Conservation (phyloP, 2,888 invertebrate species). For the Eupithecia subfuscata region DNA sequence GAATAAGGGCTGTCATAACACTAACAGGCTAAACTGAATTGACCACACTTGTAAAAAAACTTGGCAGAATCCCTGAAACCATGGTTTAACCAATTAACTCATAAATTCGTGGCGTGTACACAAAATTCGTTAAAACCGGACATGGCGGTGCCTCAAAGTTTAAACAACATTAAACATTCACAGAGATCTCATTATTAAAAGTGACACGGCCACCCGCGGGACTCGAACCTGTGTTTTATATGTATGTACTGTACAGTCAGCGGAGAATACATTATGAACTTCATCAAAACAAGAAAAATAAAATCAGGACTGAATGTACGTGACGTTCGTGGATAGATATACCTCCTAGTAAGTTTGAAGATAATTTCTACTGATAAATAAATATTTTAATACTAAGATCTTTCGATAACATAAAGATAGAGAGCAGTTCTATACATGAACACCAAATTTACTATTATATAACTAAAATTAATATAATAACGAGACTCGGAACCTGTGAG, state of each 20-base stretch:
- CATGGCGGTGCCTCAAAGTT: slow-evolving; percentile 3
- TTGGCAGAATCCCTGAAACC: neutral
- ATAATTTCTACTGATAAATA: too few relatives aligned
- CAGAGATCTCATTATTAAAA: slow-evolving; percentile 25
- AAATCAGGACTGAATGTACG: too few relatives aligned
- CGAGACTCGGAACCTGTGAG: too few relatives aligned
- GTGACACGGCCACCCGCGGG: slow-evolving; percentile 16
- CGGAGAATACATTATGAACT: neutral
- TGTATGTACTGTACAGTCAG: neutral
- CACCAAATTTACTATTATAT: too few relatives aligned
- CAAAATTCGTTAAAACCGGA: slow-evolving; percentile 14
- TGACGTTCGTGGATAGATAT: neutral
- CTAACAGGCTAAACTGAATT: neutral
- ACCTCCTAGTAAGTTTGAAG: too few relatives aligned
- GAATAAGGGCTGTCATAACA: too few relatives aligned
- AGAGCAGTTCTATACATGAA: too few relatives aligned
- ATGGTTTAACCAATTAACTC: slow-evolving; percentile 1
- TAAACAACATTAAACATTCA: slow-evolving; percentile 20
- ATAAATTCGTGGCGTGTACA: slow-evolving; percentile 4
- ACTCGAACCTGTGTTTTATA: neutral
- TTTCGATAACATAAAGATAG: too few relatives aligned
- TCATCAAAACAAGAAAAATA: neutral
- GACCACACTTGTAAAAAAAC: neutral
- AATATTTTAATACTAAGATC: too few relatives aligned
- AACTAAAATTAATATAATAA: too few relatives aligned